These are phyloP conservation scores for Hydropsyche tenuis DNA, from an alignment of 1,140 invertebrate genomes.

Conservation along the genomic window DNA sequence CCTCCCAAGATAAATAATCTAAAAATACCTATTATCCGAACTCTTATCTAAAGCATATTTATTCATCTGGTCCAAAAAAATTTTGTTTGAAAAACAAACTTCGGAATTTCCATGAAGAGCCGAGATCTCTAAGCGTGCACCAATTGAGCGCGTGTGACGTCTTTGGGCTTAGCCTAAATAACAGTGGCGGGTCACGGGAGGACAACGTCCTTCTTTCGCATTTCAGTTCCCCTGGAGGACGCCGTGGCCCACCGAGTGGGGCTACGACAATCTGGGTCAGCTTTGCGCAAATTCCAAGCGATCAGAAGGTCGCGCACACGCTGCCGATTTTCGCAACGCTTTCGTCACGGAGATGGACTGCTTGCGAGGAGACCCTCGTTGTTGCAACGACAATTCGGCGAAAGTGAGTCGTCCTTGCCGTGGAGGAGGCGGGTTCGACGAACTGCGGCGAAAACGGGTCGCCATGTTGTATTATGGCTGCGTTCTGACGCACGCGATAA, in stretches of 20 bases:
- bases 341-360: constrained; percentile 1
- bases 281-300: constrained; percentile 42
- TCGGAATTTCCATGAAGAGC: too few relatives aligned
- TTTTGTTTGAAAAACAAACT: too few relatives aligned
- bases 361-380: background rate
- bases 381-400: background rate
- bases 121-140: background rate
- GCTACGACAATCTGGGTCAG: constrained; percentile 33
- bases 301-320: constrained; percentile 30
- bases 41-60: too few relatives aligned
- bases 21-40: too few relatives aligned
- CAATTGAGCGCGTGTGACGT: constrained; percentile 19
- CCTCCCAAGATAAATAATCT: too few relatives aligned
- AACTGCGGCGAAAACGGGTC: background rate
- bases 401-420: too few relatives aligned
- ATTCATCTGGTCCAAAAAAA: too few relatives aligned
- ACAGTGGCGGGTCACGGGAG: constrained; percentile 27
- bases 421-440: constrained; percentile 1
- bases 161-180: constrained; percentile 22
- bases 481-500: constrained; percentile 27
- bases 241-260: constrained; percentile 31
- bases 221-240: background rate
- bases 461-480: too few relatives aligned
- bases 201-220: constrained; percentile 22
- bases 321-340: constrained; percentile 33